Conservation (phyloP, 1,140 invertebrate species). For the Drosophila sulfurigaster region DNA sequence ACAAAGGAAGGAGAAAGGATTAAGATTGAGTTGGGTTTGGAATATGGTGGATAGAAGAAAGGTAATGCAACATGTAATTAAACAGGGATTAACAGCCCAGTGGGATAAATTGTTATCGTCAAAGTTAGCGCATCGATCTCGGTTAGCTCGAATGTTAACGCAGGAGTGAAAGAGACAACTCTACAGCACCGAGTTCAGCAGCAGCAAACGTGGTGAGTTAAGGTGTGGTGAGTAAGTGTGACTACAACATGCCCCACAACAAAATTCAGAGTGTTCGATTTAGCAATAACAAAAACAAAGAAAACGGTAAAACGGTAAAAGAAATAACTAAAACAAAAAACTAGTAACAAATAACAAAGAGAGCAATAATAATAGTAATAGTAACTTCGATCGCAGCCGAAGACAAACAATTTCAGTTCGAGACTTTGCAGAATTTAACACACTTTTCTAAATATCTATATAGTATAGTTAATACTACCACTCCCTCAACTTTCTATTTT, state of each 20-base stretch:
- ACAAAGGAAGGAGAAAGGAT: too few relatives aligned
- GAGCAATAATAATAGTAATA: conserved; percentile 3
- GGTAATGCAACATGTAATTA: conserved; percentile 4
- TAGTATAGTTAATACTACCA: too few relatives aligned
- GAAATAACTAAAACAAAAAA: conserved; percentile 21
- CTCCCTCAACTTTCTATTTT: too few relatives aligned
- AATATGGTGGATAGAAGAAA: too few relatives aligned
- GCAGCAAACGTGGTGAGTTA: conserved; percentile 22
- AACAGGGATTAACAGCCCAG: not conserved
- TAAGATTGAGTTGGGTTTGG: too few relatives aligned
- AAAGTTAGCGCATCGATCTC: not conserved
- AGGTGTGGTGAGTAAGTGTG: conserved; percentile 23
- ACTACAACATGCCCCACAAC: conserved; percentile 39
- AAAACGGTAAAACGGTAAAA: conserved; percentile 12
- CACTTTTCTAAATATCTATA: too few relatives aligned
- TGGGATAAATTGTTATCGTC: not conserved
- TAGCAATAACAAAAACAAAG: not conserved
- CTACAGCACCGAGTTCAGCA: conserved; percentile 11
- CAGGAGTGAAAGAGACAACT: conserved; percentile 8
- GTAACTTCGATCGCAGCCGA: conserved; percentile 12
- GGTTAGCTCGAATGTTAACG: conserved; percentile 44
- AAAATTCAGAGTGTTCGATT: conserved; percentile 13
- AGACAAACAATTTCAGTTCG: not conserved
- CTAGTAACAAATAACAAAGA: conserved; percentile 27
- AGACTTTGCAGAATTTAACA: conserved; percentile 27